A percentile compares a stretch with the other conserved stretches of the same genome.
Conservation (phyloP, 2,797 vertebrate genomes). For the Anableps anableps region DNA sequence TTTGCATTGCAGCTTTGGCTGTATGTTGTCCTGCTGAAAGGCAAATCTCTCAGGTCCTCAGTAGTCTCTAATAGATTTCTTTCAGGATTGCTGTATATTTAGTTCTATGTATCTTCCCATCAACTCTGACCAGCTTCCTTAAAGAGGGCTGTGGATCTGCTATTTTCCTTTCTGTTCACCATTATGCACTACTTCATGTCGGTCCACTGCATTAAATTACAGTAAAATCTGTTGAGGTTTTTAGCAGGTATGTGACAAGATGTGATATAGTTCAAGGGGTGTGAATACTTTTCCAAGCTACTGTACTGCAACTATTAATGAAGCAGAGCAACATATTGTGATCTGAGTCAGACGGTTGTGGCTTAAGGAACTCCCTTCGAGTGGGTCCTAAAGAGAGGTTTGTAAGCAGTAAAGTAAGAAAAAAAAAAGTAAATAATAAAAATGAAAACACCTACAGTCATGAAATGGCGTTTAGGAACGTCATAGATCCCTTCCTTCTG, state of each 20-base stretch:
- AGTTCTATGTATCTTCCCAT: not conserved
- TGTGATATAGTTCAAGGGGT: not conserved
- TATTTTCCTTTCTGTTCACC: not conserved
- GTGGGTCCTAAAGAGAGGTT: slow-evolving; percentile 78
- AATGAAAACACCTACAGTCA: slow-evolving; percentile 94
- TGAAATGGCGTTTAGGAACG: slow-evolving; percentile 99
- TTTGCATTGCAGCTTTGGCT: not conserved
- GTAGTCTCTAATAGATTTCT: not conserved
- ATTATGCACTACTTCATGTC: not conserved
- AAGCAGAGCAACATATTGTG: not conserved
- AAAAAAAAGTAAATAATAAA: slow-evolving; percentile 67
- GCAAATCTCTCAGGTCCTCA: not conserved
- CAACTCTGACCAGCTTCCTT: not conserved
- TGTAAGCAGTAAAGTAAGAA: slow-evolving; percentile 70
- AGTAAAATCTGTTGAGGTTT: not conserved
- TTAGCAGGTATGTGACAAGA: not conserved
- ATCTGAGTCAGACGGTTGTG: slow-evolving; percentile 27
- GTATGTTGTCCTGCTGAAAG: not conserved
- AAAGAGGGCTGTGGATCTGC: not conserved
- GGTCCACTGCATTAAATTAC: not conserved
- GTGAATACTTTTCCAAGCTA: not conserved
- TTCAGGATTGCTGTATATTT: not conserved
- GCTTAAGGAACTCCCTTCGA: slow-evolving; percentile 53
- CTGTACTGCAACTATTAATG: slow-evolving; percentile 10
- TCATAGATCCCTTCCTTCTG: slow-evolving; percentile 99